phyloP scores from a whole-genome alignment of 2,888 invertebrate species.

The Pinctada fucata region DNA sequence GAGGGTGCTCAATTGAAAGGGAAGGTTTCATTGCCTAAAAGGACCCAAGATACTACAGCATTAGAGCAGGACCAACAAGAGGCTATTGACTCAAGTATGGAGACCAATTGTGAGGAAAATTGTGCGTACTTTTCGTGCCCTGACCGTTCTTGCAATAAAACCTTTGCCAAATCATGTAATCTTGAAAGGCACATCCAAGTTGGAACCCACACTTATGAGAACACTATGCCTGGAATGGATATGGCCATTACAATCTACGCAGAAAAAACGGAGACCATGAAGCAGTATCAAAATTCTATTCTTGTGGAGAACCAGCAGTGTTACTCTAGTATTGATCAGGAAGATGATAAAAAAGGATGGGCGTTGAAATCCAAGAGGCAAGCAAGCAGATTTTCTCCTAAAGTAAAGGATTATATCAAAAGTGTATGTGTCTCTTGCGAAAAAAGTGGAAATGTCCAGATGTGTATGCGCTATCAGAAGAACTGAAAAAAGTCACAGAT shows the following conservation, averaged over 20 bases:
- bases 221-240: neutral
- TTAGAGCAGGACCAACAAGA: neutral
- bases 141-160: slow-evolving; percentile 1
- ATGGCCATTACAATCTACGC: neutral
- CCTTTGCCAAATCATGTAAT: slow-evolving; percentile 5
- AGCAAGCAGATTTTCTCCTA: neutral
- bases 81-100: neutral
- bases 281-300: neutral
- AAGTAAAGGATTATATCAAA: slow-evolving; percentile 2
- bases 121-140: neutral
- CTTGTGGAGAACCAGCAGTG: neutral
- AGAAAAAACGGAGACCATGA: neutral
- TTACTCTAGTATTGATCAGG: neutral
- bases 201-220: neutral
- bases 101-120: neutral
- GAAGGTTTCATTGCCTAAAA: neutral
- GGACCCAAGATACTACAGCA: neutral
- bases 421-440: slow-evolving; percentile 1
- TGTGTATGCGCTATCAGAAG: slow-evolving; percentile 1
- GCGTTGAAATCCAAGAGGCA: neutral
- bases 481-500: neutral
- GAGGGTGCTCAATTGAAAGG: neutral
- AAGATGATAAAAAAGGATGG: neutral
- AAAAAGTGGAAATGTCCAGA: slow-evolving; percentile 6
- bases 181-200: slow-evolving; percentile 3